Evolutionary conservation across 2,888 invertebrate species (phyloP).

Genomic region (Eilema sororculum): DNA sequence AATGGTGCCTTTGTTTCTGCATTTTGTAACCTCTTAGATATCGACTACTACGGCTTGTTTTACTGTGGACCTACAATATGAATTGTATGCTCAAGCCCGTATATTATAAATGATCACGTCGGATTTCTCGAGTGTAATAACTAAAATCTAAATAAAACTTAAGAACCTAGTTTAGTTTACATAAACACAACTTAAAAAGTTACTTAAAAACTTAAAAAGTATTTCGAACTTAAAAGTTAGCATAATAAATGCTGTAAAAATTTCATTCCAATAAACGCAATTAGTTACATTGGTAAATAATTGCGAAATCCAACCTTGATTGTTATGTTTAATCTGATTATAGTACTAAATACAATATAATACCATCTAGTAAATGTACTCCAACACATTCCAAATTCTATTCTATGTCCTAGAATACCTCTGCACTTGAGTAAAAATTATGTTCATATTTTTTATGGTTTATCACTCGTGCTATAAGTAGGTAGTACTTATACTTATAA

Average conservation of each 20-base stretch:
- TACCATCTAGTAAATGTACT: too few relatives aligned
- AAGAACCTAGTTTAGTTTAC: too few relatives aligned
- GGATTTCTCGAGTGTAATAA: background rate
- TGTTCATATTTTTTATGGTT: too few relatives aligned
- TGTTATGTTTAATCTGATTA: too few relatives aligned
- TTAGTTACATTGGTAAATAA: background rate
- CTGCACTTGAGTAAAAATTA: background rate
- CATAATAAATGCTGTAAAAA: too few relatives aligned
- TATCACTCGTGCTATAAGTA: too few relatives aligned
- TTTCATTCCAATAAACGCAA: background rate
- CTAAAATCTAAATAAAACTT: too few relatives aligned
- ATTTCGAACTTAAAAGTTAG: too few relatives aligned
- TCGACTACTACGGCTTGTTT: background rate
- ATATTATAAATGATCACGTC: background rate
- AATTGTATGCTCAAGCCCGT: background rate
- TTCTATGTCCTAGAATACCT: background rate
- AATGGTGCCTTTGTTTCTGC: background rate
- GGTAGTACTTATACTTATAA: background rate
- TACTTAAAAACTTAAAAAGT: too few relatives aligned
- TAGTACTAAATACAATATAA: background rate
- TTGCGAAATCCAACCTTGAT: background rate
- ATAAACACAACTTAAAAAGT: too few relatives aligned
- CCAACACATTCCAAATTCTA: too few relatives aligned
- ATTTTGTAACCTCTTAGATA: background rate
- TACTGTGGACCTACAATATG: background rate